Evolutionary conservation across 2,113 vertebrate genomes (phyloP).

Genomic region (Cygnus buccinator): DNA sequence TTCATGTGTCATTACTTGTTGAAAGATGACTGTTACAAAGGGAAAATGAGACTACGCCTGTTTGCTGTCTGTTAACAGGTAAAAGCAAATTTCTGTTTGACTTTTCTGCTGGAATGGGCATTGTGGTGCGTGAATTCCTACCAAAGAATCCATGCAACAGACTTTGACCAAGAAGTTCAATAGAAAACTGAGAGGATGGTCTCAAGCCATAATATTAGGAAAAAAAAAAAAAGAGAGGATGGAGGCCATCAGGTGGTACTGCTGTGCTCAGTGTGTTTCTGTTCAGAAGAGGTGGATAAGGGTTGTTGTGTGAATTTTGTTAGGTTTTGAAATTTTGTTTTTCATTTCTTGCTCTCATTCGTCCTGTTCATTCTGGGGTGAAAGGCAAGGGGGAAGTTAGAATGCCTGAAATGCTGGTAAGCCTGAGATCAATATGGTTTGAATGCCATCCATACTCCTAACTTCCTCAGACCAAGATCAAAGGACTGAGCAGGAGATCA

Average conservation of each 20-base stretch:
- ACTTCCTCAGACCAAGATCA: not conserved
- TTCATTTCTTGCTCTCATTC: not conserved
- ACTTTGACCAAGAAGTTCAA: not conserved
- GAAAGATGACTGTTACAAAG: not conserved
- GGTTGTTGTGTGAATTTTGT: not conserved
- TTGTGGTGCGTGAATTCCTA: not conserved
- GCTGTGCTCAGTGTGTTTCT: not conserved
- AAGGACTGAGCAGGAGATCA: not conserved
- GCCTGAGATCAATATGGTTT: not conserved
- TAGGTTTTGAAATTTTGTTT: not conserved
- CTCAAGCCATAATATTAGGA: not conserved
- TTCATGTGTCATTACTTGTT: not conserved
- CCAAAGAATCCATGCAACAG: not conserved
- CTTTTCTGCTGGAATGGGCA: not conserved
- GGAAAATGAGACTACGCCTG: not conserved
- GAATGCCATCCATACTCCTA: not conserved
- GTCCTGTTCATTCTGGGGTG: not conserved
- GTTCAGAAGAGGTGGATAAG: not conserved
- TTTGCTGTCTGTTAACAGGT: not conserved
- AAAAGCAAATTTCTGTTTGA: not conserved
- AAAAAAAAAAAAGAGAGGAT: not conserved
- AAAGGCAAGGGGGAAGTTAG: not conserved
- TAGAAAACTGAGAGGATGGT: not conserved
- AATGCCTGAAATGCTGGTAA: not conserved
- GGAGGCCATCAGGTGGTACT: not conserved